These are phyloP conservation scores for Phataginus tricuspis DNA, from an alignment of 2,797 vertebrate species.

Conservation along the genomic window DNA sequence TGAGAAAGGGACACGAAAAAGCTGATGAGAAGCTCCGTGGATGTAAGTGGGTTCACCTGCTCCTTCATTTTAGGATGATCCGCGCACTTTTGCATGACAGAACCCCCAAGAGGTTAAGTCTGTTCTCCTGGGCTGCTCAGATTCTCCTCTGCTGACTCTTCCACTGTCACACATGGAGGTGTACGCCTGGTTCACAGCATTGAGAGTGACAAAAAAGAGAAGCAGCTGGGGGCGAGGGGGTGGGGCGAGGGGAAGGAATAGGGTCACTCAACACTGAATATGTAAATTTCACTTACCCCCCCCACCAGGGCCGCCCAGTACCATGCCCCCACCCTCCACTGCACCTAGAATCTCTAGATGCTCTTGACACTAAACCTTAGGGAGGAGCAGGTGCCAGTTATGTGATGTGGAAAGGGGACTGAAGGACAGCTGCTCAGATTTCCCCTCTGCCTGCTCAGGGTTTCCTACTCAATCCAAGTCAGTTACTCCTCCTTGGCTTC, in stretches of 20 bases:
- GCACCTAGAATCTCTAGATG: background rate
- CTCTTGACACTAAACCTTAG: background rate
- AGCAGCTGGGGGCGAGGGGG: background rate
- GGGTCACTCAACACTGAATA: background rate
- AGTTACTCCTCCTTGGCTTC: background rate
- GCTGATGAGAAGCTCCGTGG: background rate
- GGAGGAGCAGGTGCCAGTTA: background rate
- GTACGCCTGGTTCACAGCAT: background rate
- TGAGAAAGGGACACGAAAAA: background rate
- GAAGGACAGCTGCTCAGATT: background rate
- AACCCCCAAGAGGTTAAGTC: background rate
- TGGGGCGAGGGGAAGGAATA: background rate
- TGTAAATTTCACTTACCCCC: background rate
- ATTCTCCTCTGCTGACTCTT: background rate
- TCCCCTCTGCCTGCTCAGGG: background rate
- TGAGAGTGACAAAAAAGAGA: background rate
- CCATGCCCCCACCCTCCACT: background rate
- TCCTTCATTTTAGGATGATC: background rate
- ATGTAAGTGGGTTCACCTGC: background rate
- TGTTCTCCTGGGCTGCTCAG: background rate
- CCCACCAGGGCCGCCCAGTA: background rate
- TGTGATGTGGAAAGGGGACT: too few relatives aligned
- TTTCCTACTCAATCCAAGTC: background rate
- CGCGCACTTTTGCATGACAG: background rate
- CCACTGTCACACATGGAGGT: background rate